Conservation (phyloP, 2,888 invertebrate species). For the Azorinus chamasolen region DNA sequence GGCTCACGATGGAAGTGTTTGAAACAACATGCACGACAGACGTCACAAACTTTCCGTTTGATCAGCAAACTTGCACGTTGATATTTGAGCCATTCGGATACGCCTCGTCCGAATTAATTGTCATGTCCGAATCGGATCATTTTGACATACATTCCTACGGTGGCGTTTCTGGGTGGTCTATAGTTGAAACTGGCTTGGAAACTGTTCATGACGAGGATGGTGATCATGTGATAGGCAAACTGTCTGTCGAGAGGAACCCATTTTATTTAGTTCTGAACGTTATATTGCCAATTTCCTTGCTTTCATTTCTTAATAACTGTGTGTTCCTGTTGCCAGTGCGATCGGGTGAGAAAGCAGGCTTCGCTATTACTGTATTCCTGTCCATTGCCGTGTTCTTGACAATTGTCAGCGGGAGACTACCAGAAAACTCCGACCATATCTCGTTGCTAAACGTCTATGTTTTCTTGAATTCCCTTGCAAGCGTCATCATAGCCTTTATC, state of each 20-base stretch:
- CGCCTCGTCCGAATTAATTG: slow-evolving; percentile 26
- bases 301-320: slow-evolving; percentile 56
- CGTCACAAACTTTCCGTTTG: slow-evolving; percentile 57
- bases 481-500: slow-evolving; percentile 48
- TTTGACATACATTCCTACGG: slow-evolving; percentile 43
- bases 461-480: slow-evolving; percentile 45
- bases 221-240: slow-evolving; percentile 40
- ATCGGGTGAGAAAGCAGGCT: slow-evolving; percentile 59
- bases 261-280: slow-evolving; percentile 56
- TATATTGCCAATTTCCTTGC: slow-evolving; percentile 49
- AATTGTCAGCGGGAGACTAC: slow-evolving; percentile 56
- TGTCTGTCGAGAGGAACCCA: slow-evolving; percentile 48
- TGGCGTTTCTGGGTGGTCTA: slow-evolving; percentile 47
- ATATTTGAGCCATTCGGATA: slow-evolving; percentile 46
- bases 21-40: slow-evolving; percentile 46
- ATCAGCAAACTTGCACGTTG: slow-evolving; percentile 51
- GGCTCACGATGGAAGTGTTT: slow-evolving; percentile 51
- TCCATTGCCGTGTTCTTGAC: slow-evolving; percentile 63
- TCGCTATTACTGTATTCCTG: slow-evolving; percentile 60
- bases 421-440: slow-evolving; percentile 52
- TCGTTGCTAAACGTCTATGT: slow-evolving; percentile 54
- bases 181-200: slow-evolving; percentile 31
- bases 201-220: background rate
- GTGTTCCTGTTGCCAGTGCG: slow-evolving; percentile 60
- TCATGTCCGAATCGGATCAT: slow-evolving; percentile 17